Conservation (phyloP, 2,797 vertebrate genomes). For the Spondyliosoma cantharus region DNA sequence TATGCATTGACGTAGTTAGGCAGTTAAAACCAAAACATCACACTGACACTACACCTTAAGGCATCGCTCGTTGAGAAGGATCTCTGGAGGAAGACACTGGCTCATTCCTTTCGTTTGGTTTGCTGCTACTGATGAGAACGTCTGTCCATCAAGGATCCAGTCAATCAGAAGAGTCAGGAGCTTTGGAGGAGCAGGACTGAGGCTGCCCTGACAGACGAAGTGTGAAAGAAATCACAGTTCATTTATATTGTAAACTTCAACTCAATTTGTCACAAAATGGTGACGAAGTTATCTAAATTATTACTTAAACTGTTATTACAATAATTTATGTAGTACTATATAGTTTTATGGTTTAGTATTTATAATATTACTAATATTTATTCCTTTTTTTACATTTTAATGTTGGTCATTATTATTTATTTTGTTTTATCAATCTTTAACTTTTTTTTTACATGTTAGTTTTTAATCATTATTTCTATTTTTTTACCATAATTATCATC, state of each 20-base stretch:
- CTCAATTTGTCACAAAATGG: background rate
- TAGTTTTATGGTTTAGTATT: too few species aligned
- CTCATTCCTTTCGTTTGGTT: conserved; percentile 53
- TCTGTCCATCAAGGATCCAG: conserved; percentile 87
- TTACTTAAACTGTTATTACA: too few species aligned
- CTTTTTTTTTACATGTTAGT: too few species aligned
- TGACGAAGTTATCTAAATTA: too few species aligned
- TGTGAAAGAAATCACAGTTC: background rate
- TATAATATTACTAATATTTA: too few species aligned
- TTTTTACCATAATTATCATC: too few species aligned
- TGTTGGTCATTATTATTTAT: too few species aligned
- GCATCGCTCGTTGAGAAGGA: conserved; percentile 84
- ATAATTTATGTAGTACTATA: too few species aligned
- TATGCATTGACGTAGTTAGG: background rate
- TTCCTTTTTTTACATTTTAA: too few species aligned
- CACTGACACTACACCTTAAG: conserved; percentile 76
- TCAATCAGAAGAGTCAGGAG: conserved; percentile 87
- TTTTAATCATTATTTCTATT: too few species aligned
- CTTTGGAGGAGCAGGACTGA: conserved; percentile 78
- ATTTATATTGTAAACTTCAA: background rate
- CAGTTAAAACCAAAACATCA: conserved; percentile 11
- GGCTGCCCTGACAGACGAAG: conserved; percentile 71
- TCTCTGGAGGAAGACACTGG: conserved; percentile 64
- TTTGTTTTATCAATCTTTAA: too few species aligned
- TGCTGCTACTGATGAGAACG: conserved; percentile 63